phyloP scores from a whole-genome alignment of 1,140 invertebrate species.

The Cecropterus lyciades region DNA sequence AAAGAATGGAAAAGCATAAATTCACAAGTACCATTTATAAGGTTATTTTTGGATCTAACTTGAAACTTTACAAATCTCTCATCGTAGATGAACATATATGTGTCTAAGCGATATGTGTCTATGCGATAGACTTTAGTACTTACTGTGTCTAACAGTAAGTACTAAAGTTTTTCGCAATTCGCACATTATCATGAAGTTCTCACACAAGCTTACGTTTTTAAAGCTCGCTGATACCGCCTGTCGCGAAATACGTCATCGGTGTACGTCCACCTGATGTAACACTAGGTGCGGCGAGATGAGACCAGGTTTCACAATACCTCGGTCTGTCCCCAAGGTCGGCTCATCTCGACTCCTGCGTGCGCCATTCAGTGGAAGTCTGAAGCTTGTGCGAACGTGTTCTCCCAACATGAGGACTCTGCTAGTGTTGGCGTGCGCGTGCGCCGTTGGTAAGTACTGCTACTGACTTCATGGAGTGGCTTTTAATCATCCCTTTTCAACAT shows the following conservation, averaged over 20 bases:
- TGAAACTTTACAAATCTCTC: too few species aligned
- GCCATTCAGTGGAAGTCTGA: slow-evolving; percentile 56
- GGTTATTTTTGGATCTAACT: too few species aligned
- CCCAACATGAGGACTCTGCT: slow-evolving; percentile 64
- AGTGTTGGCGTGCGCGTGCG: slow-evolving; percentile 60
- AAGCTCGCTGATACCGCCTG: not conserved
- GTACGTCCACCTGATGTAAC: slow-evolving; percentile 55
- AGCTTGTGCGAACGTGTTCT: slow-evolving; percentile 60
- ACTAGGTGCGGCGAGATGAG: slow-evolving; percentile 60
- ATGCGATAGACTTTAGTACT: too few species aligned
- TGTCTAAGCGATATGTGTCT: too few species aligned
- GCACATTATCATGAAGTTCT: not conserved
- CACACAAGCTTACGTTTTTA: not conserved
- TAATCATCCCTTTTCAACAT: not conserved
- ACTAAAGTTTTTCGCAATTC: too few species aligned
- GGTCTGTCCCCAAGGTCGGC: slow-evolving; percentile 69
- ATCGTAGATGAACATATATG: too few species aligned
- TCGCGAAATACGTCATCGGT: slow-evolving; percentile 34
- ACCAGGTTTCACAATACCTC: slow-evolving; percentile 59
- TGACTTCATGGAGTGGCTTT: not conserved
- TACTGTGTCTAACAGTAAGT: too few species aligned
- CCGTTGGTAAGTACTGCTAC: slow-evolving; percentile 64
- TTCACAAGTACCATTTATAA: too few species aligned
- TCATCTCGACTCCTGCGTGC: slow-evolving; percentile 44
- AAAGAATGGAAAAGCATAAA: too few species aligned